These are phyloP conservation scores for Paraplagusia blochii DNA, from an alignment of 2,113 vertebrate species.

Conservation along the genomic window DNA sequence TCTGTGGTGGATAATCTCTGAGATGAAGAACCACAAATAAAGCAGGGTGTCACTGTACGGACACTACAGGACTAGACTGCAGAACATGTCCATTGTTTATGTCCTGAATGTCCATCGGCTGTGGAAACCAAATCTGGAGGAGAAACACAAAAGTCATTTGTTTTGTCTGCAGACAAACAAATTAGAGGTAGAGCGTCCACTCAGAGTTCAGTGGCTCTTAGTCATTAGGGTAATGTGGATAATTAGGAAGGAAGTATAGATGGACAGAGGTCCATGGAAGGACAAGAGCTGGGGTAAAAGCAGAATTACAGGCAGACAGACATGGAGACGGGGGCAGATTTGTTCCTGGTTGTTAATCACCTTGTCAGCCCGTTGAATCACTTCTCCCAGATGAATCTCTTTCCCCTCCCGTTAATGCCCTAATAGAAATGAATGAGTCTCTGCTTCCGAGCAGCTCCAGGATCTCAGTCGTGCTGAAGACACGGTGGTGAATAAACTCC, in stretches of 20 bases:
- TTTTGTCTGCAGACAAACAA: conserved; percentile 16
- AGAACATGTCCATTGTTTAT: not conserved
- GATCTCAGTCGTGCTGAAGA: not conserved
- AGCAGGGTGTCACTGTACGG: conserved; percentile 7
- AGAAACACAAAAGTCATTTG: conserved; percentile 12
- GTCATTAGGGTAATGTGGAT: conserved; percentile 63
- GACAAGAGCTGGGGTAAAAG: conserved; percentile 35
- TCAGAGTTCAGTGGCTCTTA: conserved; percentile 27
- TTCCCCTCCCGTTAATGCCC: conserved; percentile 18
- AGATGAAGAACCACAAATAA: not conserved
- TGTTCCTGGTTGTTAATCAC: conserved; percentile 51
- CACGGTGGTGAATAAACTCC: not conserved
- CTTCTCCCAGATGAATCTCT: conserved; percentile 18
- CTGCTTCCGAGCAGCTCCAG: not conserved
- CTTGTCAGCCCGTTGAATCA: conserved; percentile 27
- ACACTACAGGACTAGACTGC: too few species aligned
- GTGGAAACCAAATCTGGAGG: conserved; percentile 2
- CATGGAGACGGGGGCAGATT: conserved; percentile 32
- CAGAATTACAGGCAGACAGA: conserved; percentile 45
- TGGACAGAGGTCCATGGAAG: conserved; percentile 19
- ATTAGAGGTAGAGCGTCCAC: conserved; percentile 15
- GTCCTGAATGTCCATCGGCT: conserved; percentile 5
- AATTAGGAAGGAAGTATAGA: conserved; percentile 54
- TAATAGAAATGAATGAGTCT: conserved; percentile 13
- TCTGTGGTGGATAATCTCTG: conserved; percentile 1